phyloP scores from a whole-genome alignment of 1,140 invertebrate genomes.

The Trachymyrmex cornetzi region DNA sequence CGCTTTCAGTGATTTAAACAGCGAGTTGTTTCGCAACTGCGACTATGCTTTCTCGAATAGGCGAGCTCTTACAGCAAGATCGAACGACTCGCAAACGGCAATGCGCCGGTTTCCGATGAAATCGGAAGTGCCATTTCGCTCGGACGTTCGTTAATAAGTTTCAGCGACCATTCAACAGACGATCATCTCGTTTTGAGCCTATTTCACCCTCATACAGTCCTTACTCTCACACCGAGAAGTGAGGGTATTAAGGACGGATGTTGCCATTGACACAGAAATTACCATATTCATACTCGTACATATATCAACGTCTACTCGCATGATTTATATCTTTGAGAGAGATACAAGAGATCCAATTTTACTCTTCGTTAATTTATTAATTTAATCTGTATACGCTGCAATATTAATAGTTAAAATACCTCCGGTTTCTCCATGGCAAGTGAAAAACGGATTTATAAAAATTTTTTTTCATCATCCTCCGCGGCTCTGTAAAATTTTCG shows the following conservation, averaged over 20 bases:
- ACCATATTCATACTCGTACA: constrained; percentile 8
- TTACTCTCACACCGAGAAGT: not conserved
- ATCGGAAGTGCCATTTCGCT: constrained; percentile 41
- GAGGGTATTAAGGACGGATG: constrained; percentile 1
- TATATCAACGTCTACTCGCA: not conserved
- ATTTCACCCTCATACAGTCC: not conserved
- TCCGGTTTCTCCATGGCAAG: too few species aligned
- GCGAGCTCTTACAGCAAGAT: not conserved
- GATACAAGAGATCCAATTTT: not conserved
- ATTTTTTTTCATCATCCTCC: not conserved
- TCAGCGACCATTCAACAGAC: not conserved
- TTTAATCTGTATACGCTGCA: not conserved
- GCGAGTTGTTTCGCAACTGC: constrained; percentile 44
- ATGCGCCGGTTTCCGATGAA: constrained; percentile 31
- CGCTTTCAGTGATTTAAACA: constrained; percentile 38
- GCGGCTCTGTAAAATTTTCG: not conserved
- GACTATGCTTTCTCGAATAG: constrained; percentile 30
- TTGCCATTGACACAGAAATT: not conserved
- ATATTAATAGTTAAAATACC: constrained; percentile 22
- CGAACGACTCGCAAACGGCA: constrained; percentile 32
- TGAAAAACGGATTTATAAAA: not conserved
- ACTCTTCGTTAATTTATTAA: not conserved
- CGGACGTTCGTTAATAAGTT: constrained; percentile 20
- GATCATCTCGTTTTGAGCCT: constrained; percentile 28
- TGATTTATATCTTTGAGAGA: not conserved